Evolutionary conservation across 2,797 vertebrate genomes (phyloP).

Genomic region (Rhabdomys pumilio): DNA sequence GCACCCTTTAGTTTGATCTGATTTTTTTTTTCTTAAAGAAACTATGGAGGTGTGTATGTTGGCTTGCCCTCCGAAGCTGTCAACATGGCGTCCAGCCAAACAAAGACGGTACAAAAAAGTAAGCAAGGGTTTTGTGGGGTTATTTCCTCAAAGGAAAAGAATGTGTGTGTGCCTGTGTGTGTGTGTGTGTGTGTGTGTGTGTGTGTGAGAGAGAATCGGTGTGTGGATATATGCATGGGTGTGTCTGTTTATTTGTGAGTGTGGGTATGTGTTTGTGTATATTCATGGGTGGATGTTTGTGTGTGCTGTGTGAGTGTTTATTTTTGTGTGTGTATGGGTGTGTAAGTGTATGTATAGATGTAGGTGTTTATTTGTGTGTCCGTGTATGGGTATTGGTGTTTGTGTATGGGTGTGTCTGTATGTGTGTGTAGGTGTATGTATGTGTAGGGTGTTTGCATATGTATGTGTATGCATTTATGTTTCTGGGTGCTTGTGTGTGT

Average conservation of each 20-base stretch:
- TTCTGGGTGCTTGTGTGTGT: neutral
- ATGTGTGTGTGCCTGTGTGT: neutral
- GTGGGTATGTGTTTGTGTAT: too few species aligned
- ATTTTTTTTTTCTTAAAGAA: conserved; percentile 89
- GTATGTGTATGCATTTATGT: neutral
- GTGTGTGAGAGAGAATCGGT: neutral
- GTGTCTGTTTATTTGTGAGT: neutral
- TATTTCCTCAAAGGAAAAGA: neutral
- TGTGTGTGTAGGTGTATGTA: neutral
- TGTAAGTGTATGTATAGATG: neutral
- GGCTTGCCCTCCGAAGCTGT: conserved; percentile 94
- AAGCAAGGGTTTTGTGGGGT: neutral
- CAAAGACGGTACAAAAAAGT: conserved; percentile 95
- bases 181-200: neutral
- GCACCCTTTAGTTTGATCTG: neutral
- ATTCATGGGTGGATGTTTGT: neutral
- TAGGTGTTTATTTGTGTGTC: neutral
- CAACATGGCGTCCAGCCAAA: conserved; percentile 91
- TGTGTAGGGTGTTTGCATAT: neutral
- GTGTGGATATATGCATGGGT: neutral
- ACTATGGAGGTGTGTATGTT: conserved; percentile 98
- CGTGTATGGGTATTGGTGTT: neutral
- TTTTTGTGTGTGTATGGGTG: neutral
- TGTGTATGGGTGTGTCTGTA: neutral
- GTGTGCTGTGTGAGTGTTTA: neutral